Evolutionary conservation across 2,797 vertebrate genomes (phyloP).

Genomic region (Takifugu ocellatus): DNA sequence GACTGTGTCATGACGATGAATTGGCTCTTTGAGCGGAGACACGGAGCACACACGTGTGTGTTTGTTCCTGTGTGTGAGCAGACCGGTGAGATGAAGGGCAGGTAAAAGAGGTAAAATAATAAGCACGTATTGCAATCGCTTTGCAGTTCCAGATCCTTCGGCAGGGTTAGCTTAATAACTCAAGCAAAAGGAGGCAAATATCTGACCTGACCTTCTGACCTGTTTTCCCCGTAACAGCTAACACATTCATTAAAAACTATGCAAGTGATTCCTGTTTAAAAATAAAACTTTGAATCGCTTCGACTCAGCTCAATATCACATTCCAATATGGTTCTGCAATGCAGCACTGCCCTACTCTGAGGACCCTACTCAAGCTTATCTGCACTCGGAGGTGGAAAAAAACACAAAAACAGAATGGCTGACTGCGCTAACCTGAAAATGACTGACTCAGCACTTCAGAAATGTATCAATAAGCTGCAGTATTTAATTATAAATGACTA

Average conservation of each 20-base stretch:
- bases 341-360: constrained; percentile 1
- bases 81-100: constrained; percentile 28
- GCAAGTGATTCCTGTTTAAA: too few species aligned
- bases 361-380: constrained; percentile 27
- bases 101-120: constrained; percentile 21
- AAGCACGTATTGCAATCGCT: constrained; percentile 12
- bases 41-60: not conserved
- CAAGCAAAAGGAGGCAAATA: not conserved
- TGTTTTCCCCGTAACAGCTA: too few species aligned
- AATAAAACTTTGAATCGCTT: constrained; percentile 8
- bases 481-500: constrained; percentile 44
- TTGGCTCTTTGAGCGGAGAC: constrained; percentile 2
- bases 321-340: constrained; percentile 7
- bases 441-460: constrained; percentile 39
- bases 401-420: constrained; percentile 30
- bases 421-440: constrained; percentile 18
- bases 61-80: constrained; percentile 19
- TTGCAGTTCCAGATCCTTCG: not conserved
- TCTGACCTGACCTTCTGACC: not conserved
- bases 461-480: constrained; percentile 45
- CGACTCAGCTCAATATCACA: not conserved
- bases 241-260: not conserved
- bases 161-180: too few species aligned
- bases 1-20: constrained; percentile 12
- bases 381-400: constrained; percentile 26